Evolutionary conservation across 2,888 invertebrate species (phyloP), one percentile per base, ranked within the genome.

Genomic region (Schizotus pectinicornis): DNA sequence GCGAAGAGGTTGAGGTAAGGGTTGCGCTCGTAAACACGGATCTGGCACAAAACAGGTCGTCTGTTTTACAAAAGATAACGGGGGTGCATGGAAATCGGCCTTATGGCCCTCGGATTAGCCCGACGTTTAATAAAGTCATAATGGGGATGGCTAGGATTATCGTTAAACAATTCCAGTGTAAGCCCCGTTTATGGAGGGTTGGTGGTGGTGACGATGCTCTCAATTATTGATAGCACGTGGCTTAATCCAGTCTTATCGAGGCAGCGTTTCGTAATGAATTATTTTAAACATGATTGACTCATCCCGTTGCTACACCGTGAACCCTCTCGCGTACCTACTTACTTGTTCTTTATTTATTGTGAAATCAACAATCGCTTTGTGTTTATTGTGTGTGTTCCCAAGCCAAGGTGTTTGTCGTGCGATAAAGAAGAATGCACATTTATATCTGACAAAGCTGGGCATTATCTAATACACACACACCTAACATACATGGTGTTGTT

Each of bases 1-100:
- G 94, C 94, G 0, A 94, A 94, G 77, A 82, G 94, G 77, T 81
- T 94, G 59, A 87, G 94, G 91, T 94, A 74, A 59, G 46, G 30
- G 36, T 34, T 34, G 49, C 43, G 49, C 42, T 41, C 45, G 14
- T 78, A 78, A 78, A 77, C 76, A 75, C 75, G 76, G 79, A 70
- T 72, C 70, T 69, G 69, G 68, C 74, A 56, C 77, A 78, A 79
- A 77, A 77, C 77, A 75, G 77, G 79, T 79, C 79, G 80, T 80
- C 80, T 80, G 80, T 76, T 78, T 78, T 77, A 79, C 79, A 80
- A 79, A 80, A 80, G 79, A 80, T 80, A 80, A 79, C 79, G 77
- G 78, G 72, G 72, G 68, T 71, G 73, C 70, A 66, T 67, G 73
- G 70, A 74, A 75, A 74, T 69, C 73, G 72, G 72, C 74, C 76